A percentile compares a stretch with the other conserved stretches of the same genome.
Conservation (phyloP, 2,113 vertebrate species). For the Cyprinodon brontotheroides region DNA sequence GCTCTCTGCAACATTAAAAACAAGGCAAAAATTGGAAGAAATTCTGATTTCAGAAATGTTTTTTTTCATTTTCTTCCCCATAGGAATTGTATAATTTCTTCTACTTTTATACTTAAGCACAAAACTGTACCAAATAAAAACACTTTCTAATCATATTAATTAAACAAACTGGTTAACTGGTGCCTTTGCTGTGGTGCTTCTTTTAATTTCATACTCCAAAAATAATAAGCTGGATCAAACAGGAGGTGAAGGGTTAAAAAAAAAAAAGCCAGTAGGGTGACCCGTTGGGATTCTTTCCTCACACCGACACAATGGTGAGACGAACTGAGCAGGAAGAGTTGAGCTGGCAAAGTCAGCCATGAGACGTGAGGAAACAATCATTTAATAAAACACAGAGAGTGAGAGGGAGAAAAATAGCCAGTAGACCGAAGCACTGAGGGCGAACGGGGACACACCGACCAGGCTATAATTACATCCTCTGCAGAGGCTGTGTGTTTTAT, state of each 20-base stretch:
- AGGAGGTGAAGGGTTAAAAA: slow-evolving; percentile 18
- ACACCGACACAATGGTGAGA: slow-evolving; percentile 35
- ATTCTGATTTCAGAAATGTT: too few species aligned
- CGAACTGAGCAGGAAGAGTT: slow-evolving; percentile 40
- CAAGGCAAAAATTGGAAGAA: too few species aligned
- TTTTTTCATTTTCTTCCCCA: too few species aligned
- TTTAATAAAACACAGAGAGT: not conserved
- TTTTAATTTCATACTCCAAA: slow-evolving; percentile 5
- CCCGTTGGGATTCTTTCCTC: slow-evolving; percentile 24
- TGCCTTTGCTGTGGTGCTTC: not conserved
- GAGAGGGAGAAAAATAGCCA: not conserved
- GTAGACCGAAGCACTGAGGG: slow-evolving; percentile 20
- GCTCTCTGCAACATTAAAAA: too few species aligned
- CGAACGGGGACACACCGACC: slow-evolving; percentile 42
- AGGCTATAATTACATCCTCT: slow-evolving; percentile 62
- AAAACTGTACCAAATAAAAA: too few species aligned
- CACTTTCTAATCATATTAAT: too few species aligned
- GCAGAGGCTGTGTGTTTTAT: slow-evolving; percentile 58
- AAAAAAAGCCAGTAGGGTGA: not conserved
- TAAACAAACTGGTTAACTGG: not conserved
- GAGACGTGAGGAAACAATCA: slow-evolving; percentile 4
- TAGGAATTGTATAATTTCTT: too few species aligned
- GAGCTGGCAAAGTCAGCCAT: not conserved
- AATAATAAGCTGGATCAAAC: not conserved
- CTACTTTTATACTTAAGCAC: too few species aligned